Evolutionary conservation across 2,888 invertebrate species (phyloP).

Genomic region (Linyphia triangularis): DNA sequence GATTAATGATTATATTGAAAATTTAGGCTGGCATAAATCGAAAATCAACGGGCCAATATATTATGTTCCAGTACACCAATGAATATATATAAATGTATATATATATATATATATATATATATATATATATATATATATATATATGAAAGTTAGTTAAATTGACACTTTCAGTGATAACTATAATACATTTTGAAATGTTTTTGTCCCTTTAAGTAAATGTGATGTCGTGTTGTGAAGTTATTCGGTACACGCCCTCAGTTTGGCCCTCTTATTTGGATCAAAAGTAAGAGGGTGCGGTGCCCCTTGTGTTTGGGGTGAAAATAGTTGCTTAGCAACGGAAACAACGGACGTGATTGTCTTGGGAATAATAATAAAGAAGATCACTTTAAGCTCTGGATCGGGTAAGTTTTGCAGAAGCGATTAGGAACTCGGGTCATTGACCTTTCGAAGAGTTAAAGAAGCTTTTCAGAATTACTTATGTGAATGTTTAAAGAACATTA

Average conservation of each 20-base stretch:
- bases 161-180: no score
- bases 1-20: no score
- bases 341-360: constrained; percentile 72
- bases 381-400: constrained; percentile 39
- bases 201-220: neutral
- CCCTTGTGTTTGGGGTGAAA: constrained; percentile 59
- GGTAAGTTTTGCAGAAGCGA: constrained; percentile 2
- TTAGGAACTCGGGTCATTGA: constrained; percentile 23
- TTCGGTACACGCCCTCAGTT: constrained; percentile 53
- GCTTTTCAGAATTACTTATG: neutral
- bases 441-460: constrained; percentile 19
- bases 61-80: no score
- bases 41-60: no score
- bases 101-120: no score
- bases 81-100: no score
- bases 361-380: constrained; percentile 45
- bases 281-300: constrained; percentile 62
- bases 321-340: constrained; percentile 59
- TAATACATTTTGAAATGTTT: no score
- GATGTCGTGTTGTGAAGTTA: neutral
- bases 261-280: constrained; percentile 58
- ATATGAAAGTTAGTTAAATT: no score
- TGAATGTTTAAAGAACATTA: no score
- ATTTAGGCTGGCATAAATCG: no score
- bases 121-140: no score